phyloP scores from a whole-genome alignment of 2,888 invertebrate species.

The Acronicta psi region DNA sequence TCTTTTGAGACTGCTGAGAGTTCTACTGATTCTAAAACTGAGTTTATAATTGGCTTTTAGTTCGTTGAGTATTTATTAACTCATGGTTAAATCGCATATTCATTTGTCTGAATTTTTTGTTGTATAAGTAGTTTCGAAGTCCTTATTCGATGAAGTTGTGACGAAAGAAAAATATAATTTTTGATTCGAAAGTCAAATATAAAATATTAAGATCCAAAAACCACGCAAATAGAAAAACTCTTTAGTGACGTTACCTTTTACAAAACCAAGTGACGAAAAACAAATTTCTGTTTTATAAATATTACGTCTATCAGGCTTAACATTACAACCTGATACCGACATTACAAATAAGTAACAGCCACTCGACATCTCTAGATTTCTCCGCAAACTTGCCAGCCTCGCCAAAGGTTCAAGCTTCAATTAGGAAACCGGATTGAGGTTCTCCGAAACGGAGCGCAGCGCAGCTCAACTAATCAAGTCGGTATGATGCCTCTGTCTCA shows the following conservation, averaged over 20 bases:
- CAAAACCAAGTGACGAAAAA: slow-evolving; percentile 19
- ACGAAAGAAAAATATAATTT: no score
- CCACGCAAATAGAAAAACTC: neutral
- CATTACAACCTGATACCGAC: slow-evolving; percentile 30
- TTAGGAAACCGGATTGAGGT: slow-evolving; percentile 49
- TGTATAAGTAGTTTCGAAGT: no score
- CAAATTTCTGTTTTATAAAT: slow-evolving; percentile 7
- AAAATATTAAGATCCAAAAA: neutral
- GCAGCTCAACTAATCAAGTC: slow-evolving; percentile 93
- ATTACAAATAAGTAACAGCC: slow-evolving; percentile 42
- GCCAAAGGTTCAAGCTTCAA: slow-evolving; percentile 44
- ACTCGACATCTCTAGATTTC: slow-evolving; percentile 18
- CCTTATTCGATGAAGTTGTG: neutral
- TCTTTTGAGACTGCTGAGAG: slow-evolving; percentile 2
- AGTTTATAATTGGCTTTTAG: no score
- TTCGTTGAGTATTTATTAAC: no score
- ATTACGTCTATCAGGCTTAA: slow-evolving; percentile 7
- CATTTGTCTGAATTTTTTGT: no score
- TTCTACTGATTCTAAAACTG: neutral
- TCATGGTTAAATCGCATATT: no score
- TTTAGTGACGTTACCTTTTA: neutral
- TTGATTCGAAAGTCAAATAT: no score
- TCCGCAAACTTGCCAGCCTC: slow-evolving; percentile 31
- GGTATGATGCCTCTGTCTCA: slow-evolving; percentile 92
- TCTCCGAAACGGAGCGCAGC: slow-evolving; percentile 43